These are phyloP conservation scores for Lymantria dispar DNA, from an alignment of 2,888 invertebrate genomes.

Conservation along the genomic window DNA sequence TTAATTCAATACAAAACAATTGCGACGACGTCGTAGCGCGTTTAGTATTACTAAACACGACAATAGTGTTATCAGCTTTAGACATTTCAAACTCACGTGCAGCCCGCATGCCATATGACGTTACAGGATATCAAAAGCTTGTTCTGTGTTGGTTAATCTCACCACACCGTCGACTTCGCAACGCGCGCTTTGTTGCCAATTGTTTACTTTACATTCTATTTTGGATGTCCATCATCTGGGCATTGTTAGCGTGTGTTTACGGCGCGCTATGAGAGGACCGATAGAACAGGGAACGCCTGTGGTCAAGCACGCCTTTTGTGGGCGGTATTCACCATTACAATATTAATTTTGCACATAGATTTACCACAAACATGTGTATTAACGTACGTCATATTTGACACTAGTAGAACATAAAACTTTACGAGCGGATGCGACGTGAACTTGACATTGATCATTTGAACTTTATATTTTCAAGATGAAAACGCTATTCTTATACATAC, in stretches of 20 bases:
- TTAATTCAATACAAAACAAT: neutral
- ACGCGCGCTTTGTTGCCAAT: slow-evolving; percentile 70
- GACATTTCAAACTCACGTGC: slow-evolving; percentile 32
- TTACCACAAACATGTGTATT: slow-evolving; percentile 6
- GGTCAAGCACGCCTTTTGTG: slow-evolving; percentile 59
- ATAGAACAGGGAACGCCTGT: slow-evolving; percentile 42
- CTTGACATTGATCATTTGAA: slow-evolving; percentile 16
- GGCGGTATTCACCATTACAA: slow-evolving; percentile 25
- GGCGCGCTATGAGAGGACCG: slow-evolving; percentile 48
- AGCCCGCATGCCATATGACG: slow-evolving; percentile 38
- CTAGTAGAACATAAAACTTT: neutral
- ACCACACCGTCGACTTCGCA: slow-evolving; percentile 53
- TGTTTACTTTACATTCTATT: slow-evolving; percentile 80
- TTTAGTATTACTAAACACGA: slow-evolving; percentile 17
- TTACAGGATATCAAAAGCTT: slow-evolving; percentile 51
- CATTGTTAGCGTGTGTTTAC: slow-evolving; percentile 77
- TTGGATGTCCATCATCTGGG: slow-evolving; percentile 79
- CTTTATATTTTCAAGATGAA: slow-evolving; percentile 40
- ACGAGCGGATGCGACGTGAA: slow-evolving; percentile 2
- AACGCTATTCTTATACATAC: slow-evolving; percentile 42
- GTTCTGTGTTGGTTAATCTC: slow-evolving; percentile 61
- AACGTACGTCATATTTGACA: neutral
- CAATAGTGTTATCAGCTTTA: slow-evolving; percentile 27
- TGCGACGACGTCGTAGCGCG: slow-evolving; percentile 4
- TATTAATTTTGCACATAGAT: slow-evolving; percentile 2